A percentile compares a stretch with the other conserved stretches of the same genome.
phyloP scores from a whole-genome alignment of 2,797 vertebrate species.

The Hemitrygon akajei region DNA sequence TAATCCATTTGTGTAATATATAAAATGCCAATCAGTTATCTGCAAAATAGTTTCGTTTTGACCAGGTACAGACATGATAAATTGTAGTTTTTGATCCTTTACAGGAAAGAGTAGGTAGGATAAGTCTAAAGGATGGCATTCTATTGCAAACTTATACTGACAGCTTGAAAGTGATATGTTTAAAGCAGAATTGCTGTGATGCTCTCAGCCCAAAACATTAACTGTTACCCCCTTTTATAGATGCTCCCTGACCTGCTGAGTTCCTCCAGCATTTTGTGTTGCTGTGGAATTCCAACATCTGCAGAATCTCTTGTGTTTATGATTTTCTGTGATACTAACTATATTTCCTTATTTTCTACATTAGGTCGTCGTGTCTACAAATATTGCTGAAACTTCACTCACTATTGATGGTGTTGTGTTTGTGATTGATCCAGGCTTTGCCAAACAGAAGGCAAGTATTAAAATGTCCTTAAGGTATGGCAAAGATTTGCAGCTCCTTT shows the following conservation, averaged over 20 bases:
- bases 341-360: constrained; percentile 47
- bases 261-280: too few relatives aligned
- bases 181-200: not conserved
- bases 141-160: not conserved
- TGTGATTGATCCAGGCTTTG: constrained; percentile 98
- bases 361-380: constrained; percentile 93
- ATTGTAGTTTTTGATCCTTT: not conserved
- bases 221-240: too few relatives aligned
- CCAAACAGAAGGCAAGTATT: constrained; percentile 87
- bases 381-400: constrained; percentile 95
- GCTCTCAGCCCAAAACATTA: not conserved
- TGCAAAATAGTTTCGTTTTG: not conserved
- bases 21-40: not conserved
- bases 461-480: not conserved
- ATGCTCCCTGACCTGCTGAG: too few relatives aligned
- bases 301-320: too few relatives aligned
- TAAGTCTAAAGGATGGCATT: not conserved
- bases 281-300: too few relatives aligned
- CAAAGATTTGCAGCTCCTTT: not conserved
- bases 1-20: not conserved
- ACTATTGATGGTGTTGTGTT: constrained; percentile 95
- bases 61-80: not conserved
- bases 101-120: not conserved
- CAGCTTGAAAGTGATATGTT: not conserved
- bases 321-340: constrained; percentile 15